Evolutionary conservation across 2,113 vertebrate genomes (phyloP), one percentile per base, ranked within the genome.

Genomic region (Grammomys surdaster): DNA sequence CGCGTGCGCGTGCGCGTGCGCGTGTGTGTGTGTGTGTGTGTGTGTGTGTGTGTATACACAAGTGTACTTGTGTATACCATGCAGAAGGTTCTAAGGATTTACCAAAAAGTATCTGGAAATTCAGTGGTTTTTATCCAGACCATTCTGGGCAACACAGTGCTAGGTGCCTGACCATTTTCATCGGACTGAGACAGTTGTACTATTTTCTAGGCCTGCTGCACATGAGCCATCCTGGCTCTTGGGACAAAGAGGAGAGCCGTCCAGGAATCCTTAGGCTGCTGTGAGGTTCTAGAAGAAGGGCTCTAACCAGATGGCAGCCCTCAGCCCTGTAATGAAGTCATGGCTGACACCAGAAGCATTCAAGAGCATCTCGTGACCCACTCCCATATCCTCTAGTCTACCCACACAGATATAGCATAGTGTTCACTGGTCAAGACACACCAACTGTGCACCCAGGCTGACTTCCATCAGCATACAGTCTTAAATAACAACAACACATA

Each of bases 41-140:
- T n/a, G n/a, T n/a, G n/a, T n/a, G n/a, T n/a, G n/a, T n/a, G n/a
- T n/a, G n/a, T n/a, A n/a, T n/a, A n/a, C n/a, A n/a, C n/a, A n/a
- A n/a, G n/a, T n/a, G n/a, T n/a, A n/a, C n/a, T n/a, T n/a, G n/a
- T 69, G 31, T 33, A 33, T 33, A n/a, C 14, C 12, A 16, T 63
- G 80, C 56, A 84, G 78, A 98, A 96, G 96, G 97, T 95, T 97
- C 97, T 63, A 96, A 93, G 36, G 46, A 98, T 97, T 97, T 98
- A 96, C 80, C 77, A 98, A 77, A 95, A 96, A 97, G 90, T 90
- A 91, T 93, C 82, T 20, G 9, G 96, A 97, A 98, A 97, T 95
- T 95, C 90, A 97, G 97, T 97, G 96, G 97, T 93, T 98, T 96
- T 95, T 87, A 89, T 82, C 87, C 93, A 98, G 96, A 94, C 84